A percentile compares a stretch with the other conserved stretches of the same genome.
These are phyloP conservation scores for Dinothrombium tinctorium DNA, from an alignment of 1,140 invertebrate genomes.

Conservation along the genomic window DNA sequence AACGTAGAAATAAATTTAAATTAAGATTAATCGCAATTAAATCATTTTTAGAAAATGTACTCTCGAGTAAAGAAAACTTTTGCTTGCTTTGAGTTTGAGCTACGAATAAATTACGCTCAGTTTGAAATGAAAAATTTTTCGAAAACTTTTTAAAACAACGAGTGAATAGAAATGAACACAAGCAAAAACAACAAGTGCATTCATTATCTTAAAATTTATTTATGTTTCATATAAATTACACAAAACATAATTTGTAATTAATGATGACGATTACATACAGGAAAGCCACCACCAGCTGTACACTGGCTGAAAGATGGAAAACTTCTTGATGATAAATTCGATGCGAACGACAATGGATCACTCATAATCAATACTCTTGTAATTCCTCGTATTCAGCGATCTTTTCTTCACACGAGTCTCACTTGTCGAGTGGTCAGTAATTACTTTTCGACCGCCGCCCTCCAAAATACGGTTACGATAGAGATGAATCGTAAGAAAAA, in stretches of 20 bases:
- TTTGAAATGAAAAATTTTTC: not conserved
- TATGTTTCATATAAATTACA: not conserved
- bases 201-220: not conserved
- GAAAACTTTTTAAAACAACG: not conserved
- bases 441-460: not conserved
- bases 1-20: not conserved
- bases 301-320: not conserved
- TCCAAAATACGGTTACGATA: not conserved
- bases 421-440: not conserved
- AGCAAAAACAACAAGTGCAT: not conserved
- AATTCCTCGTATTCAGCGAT: not conserved
- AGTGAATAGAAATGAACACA: not conserved
- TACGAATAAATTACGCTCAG: not conserved
- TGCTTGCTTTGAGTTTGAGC: not conserved
- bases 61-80: not conserved
- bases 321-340: not conserved
- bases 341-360: not conserved
- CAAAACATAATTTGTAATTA: not conserved
- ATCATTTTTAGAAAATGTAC: not conserved
- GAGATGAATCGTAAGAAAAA: slow-evolving; percentile 3
- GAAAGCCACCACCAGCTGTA: not conserved
- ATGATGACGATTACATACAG: not conserved
- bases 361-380: not conserved
- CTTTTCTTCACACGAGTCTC: not conserved
- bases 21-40: not conserved